Percentiles rank a stretch among this genome's conserved stretches.
Evolutionary conservation across 2,888 invertebrate species (phyloP).

Genomic region (Monopis laevigella): DNA sequence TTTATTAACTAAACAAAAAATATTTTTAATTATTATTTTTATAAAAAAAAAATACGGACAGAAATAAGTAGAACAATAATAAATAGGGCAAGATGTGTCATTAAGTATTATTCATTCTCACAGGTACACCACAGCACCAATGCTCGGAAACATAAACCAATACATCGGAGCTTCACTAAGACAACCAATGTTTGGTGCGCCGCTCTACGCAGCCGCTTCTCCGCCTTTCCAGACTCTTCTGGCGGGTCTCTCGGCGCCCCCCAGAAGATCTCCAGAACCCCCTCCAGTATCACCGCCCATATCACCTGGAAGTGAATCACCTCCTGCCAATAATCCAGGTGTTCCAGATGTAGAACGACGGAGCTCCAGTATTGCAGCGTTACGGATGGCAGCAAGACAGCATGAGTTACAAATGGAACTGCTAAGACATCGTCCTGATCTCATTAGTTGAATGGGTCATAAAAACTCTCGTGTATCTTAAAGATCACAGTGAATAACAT

Average conservation of each 20-base stretch:
- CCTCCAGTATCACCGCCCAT: constrained; percentile 65
- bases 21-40: too few relatives aligned
- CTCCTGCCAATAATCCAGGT: constrained; percentile 41
- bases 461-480: too few relatives aligned
- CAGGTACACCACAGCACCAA: constrained; percentile 49
- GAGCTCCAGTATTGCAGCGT: constrained; percentile 87
- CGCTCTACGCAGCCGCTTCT: constrained; percentile 69
- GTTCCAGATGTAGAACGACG: constrained; percentile 82
- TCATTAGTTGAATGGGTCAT: constrained; percentile 78
- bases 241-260: constrained; percentile 55
- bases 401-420: constrained; percentile 88
- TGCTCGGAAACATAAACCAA: constrained; percentile 47
- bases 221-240: constrained; percentile 54
- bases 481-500: too few relatives aligned
- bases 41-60: too few relatives aligned
- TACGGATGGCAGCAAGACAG: constrained; percentile 88
- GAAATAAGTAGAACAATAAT: too few relatives aligned
- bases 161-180: constrained; percentile 62
- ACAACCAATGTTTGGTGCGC: constrained; percentile 68
- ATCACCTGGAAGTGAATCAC: constrained; percentile 61
- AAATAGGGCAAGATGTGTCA: too few relatives aligned
- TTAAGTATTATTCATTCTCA: not conserved
- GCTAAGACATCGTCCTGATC: constrained; percentile 79
- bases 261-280: constrained; percentile 50
- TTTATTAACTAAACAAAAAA: too few relatives aligned